Evolutionary conservation across 1,140 invertebrate genomes (phyloP), one percentile per base, ranked within the genome.

Genomic region (Hylaeus volcanicus): DNA sequence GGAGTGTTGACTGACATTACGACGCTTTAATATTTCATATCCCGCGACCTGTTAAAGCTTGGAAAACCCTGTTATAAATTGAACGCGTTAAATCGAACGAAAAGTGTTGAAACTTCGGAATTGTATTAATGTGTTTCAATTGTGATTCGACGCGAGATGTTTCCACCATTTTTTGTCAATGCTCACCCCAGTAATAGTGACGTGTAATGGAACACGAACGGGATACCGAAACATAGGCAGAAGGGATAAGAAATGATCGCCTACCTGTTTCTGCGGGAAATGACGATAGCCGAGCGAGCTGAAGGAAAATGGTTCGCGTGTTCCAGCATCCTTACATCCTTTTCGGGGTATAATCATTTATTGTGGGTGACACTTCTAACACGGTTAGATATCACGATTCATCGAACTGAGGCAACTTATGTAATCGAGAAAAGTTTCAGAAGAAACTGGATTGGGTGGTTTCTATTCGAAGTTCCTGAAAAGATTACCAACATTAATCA

Each of bases 181-280:
- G 65, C 51, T 65, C 68, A 61, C 74, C 74, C 84, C 5, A 82
- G 83, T 58, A 60, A 69, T 71, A 78, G 58, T 81, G 83, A 84
- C 70, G 73, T 72, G 48, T 78, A 72, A 73, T 74, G 79, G 69
- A 77, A 72, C 79, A 82, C 80, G 75, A 74, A 70, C 55, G 82
- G 45, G 53, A 69, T 68, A 58, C 53, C 41, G 68, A 74, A 79
- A 71, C 53, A 61, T 26, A 39, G 39, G 14, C 41, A 43, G n/a
- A 48, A 26, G 12, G 41, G 70, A 74, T 86, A 86, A 86, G 81
- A 58, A 82, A 86, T 82, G 74, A 82, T 85, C 70, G 45, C 14
- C 74, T 15, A 48, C 26, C 55, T 60, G 11, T 82, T 85, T 65
- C 68, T 61, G 15, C 39, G 74, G 60, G 12, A 51, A 81, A 73